phyloP scores from a whole-genome alignment of 1,140 invertebrate genomes.

The Nebria ingens region DNA sequence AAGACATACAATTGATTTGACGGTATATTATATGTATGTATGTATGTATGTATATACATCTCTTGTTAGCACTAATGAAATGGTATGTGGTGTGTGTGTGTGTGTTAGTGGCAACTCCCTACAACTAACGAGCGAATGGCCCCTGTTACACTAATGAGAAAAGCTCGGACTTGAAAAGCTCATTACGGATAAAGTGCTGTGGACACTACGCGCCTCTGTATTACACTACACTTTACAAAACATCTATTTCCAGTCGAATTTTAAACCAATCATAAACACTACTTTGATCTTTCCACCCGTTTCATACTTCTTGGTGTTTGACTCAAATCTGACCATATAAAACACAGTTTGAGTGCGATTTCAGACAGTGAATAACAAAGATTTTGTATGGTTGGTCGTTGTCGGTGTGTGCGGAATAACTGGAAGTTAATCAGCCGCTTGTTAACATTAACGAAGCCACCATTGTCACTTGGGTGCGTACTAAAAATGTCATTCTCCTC shows the following conservation, averaged over 20 bases:
- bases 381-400: no score
- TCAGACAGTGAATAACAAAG: no score
- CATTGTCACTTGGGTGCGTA: conserved; percentile 22
- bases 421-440: conserved; percentile 25
- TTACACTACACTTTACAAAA: no score
- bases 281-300: no score
- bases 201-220: conserved; percentile 19
- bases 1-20: neutral
- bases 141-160: conserved; percentile 29
- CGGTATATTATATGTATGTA: no score
- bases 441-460: conserved; percentile 27
- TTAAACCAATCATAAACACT: no score
- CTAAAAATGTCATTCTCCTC: conserved; percentile 26
- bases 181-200: conserved; percentile 25
- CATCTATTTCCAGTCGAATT: no score
- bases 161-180: conserved; percentile 27
- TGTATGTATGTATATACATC: no score
- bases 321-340: no score
- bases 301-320: no score
- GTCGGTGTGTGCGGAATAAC: conserved; percentile 16
- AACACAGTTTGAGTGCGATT: no score
- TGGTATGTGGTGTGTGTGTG: conserved; percentile 24
- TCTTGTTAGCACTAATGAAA: conserved; percentile 28
- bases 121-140: conserved; percentile 21
- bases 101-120: neutral